phyloP scores from a whole-genome alignment of 1,140 invertebrate genomes.

The honey bee (Apis mellifera) region DNA sequence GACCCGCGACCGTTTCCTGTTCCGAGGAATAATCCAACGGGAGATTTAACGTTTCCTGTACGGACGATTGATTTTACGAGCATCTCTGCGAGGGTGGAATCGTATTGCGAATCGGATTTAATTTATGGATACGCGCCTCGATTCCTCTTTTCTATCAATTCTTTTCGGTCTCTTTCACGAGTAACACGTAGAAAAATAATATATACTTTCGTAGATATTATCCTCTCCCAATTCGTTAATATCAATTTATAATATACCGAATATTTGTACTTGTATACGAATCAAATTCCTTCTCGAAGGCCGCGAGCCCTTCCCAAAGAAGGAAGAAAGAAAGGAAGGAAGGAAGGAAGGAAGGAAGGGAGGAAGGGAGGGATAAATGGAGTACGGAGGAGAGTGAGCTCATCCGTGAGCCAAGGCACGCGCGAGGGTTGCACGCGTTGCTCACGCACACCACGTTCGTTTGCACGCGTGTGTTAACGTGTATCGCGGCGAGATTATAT shows the following conservation, averaged over 20 bases:
- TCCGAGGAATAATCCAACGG: not conserved
- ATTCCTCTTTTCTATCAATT: too few relatives aligned
- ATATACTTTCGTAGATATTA: too few relatives aligned
- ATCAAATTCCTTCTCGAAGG: conserved; percentile 27
- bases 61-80: not conserved
- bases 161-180: too few relatives aligned
- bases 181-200: too few relatives aligned
- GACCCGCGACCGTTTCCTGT: not conserved
- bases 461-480: conserved; percentile 23
- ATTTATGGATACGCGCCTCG: too few relatives aligned
- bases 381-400: conserved; percentile 57
- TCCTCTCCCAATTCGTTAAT: too few relatives aligned
- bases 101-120: too few relatives aligned
- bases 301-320: conserved; percentile 43
- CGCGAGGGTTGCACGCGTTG: conserved; percentile 41
- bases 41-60: conserved; percentile 5
- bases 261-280: too few relatives aligned
- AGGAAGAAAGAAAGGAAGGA: too few relatives aligned
- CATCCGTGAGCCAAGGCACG: conserved; percentile 68
- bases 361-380: conserved; percentile 57
- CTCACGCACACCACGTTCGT: conserved; percentile 33
- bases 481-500: conserved; percentile 70
- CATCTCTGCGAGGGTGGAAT: not conserved
- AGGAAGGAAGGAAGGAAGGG: not conserved
- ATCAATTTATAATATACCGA: too few relatives aligned